Base-by-base conservation (phyloP, 2,888 invertebrate genomes). In the Orthosia gothica region DNA sequence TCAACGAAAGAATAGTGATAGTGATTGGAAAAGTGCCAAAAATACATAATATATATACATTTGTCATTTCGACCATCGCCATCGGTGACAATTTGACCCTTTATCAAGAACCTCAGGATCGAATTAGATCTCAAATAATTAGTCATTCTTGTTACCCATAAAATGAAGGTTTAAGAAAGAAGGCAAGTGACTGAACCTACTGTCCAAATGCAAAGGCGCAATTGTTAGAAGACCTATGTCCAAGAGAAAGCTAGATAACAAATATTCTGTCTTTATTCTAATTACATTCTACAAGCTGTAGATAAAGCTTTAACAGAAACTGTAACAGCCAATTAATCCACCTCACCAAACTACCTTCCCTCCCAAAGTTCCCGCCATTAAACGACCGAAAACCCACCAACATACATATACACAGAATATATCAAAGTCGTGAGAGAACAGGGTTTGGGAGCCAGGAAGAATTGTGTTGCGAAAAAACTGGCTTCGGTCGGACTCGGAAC, bases 381-480 rank as follows among this genome's bases (percentile, higher is more conserved):
- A 64, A 54, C 58, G 45, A 50, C 65, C 70, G 3, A 79, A 83
- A 49, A 26, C 26, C 40, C 47, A 45, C 26, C 59, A 50, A 73
- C 61, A 32, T 74, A 76, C 68, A 54, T 67, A 75, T 65, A 79
- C 18, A 45, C 23, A 47, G 7, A 57, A 74, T 73, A 76, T 84
- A 89, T 87, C 86, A 87, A 87, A 87, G 85, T 73, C 86, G 83
- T 87, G 87, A 88, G 91, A 89, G 84, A 62, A 88, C 88, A 83
- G 87, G 89, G 82, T 85, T 66, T 66, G 85, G 70, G 70, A 76
- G 88, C 82, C 90, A 91, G 91, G 92, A 92, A 92, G 92, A 90
- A 88, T 90, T 82, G 84, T 86, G 83, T 91, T 90, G 93, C 92
- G 88, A 92, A 93, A 93, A 93, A 92, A 91, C 88, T 82, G 85